Base-by-base conservation (phyloP, 1,140 invertebrate species). In the Acromyrmex echinatior region DNA sequence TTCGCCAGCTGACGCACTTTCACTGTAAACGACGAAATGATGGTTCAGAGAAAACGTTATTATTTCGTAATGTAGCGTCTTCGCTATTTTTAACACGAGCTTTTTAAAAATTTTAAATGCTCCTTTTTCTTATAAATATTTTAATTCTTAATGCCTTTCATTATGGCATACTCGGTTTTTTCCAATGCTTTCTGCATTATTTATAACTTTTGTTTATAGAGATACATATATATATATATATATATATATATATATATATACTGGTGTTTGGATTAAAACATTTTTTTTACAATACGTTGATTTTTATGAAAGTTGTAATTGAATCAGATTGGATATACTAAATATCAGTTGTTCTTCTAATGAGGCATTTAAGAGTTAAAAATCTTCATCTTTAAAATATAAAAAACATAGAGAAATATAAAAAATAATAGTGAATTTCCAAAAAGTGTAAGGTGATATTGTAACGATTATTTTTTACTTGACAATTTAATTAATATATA, bases 1-100 rank as follows among this genome's bases (percentile, higher is more conserved):
- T 88, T 79, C 65, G n/a, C 71, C 65, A 85, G 71, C 71, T 88
- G 87, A 71, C 86, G 73, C 87, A 73, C 66, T 51, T 86, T 78
- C 68, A 35, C 73, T 18, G n/a, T 18, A 14, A 56, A 45, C 21
- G 56, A 2, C 31, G 9, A 62, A 77, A 45, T 60, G 21, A 77
- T 25, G 35, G 2, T 77, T 62, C 35, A 25, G 56, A 39, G 9
- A 25, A 18, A 62, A 60, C 9, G 16, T 25, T 45, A 77, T 45
- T 45, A 77, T 62, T 60, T 60, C 1, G 14, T 77, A 62, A 77
- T 62, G 39, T 77, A 9, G 21, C 31, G 1, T 25, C 5, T 77
- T 77, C 9, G 18, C 25, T 51, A 62, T 45, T 77, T 62, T 77
- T 62, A 60, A 28, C 9, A 25, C 0, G 25, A 25, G 25, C 35